These are phyloP conservation scores for Anomalospiza imberbis DNA, from an alignment of 2,797 vertebrate species.

Conservation along the genomic window DNA sequence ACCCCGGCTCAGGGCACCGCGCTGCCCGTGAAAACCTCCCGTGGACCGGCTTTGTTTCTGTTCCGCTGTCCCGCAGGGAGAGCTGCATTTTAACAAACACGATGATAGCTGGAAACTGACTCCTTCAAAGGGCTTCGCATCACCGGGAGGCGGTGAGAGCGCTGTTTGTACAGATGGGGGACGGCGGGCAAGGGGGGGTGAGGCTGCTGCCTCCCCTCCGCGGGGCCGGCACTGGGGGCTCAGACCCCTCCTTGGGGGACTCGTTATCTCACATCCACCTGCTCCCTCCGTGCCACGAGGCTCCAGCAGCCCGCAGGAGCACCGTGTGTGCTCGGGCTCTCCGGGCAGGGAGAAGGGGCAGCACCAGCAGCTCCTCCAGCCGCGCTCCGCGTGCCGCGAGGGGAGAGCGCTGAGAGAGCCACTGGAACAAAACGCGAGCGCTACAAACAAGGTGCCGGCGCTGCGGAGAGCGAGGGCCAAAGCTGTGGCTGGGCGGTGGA, in stretches of 20 bases:
- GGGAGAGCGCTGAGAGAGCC: rapidly evolving
- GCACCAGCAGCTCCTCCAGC: neutral
- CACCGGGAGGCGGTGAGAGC: neutral
- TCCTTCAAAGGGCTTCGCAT: conserved; percentile 44
- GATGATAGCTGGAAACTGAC: neutral
- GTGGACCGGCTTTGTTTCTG: neutral
- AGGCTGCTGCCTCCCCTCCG: neutral
- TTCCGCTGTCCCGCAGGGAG: neutral
- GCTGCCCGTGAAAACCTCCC: neutral
- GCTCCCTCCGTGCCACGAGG: rapidly evolving
- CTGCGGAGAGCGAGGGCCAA: neutral
- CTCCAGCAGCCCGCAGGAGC: neutral
- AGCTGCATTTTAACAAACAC: conserved; percentile 41
- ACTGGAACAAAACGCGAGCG: rapidly evolving
- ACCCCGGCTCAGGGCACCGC: neutral
- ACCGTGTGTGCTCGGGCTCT: neutral
- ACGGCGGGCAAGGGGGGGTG: neutral
- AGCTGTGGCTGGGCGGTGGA: conserved; percentile 65
- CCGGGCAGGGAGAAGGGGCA: too few relatives aligned
- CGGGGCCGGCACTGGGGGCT: neutral
- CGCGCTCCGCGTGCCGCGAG: rapidly evolving
- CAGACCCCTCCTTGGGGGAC: neutral
- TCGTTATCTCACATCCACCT: neutral
- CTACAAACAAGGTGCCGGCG: rapidly evolving
- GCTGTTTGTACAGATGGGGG: conserved; percentile 61